These are phyloP conservation scores for Apamea anceps DNA, from an alignment of 2,888 invertebrate genomes.

Conservation along the genomic window DNA sequence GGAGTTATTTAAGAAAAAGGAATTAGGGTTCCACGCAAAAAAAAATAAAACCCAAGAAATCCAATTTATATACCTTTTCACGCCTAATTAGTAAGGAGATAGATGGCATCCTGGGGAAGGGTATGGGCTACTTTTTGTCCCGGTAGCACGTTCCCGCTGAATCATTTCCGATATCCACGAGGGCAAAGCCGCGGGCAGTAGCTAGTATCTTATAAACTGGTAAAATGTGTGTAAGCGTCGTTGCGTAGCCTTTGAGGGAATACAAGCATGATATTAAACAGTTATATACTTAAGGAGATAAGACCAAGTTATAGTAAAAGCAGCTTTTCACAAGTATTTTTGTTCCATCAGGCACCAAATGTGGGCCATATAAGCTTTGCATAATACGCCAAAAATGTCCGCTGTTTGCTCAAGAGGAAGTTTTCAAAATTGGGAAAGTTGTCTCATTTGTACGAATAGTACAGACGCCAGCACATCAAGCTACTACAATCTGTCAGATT, in stretches of 20 bases:
- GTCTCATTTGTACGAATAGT: conserved; percentile 61
- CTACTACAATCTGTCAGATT: too few relatives aligned
- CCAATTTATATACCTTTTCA: too few relatives aligned
- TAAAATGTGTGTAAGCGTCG: not conserved
- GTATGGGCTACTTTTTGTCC: too few relatives aligned
- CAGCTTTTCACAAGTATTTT: conserved; percentile 55
- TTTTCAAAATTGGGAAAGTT: conserved; percentile 68
- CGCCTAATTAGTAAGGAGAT: too few relatives aligned
- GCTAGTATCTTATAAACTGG: not conserved
- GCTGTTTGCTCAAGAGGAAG: conserved; percentile 52
- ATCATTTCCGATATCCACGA: too few relatives aligned
- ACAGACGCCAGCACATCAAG: too few relatives aligned
- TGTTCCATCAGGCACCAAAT: conserved; percentile 62
- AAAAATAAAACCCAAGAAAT: too few relatives aligned
- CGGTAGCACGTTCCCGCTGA: too few relatives aligned
- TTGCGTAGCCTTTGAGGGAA: not conserved
- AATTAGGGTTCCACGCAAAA: too few relatives aligned
- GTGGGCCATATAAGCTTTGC: conserved; percentile 57
- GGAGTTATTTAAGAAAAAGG: too few relatives aligned
- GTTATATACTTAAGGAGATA: conserved; percentile 1
- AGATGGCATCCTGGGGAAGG: too few relatives aligned
- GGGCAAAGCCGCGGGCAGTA: too few relatives aligned
- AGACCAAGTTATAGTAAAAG: conserved; percentile 25
- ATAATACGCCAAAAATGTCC: conserved; percentile 61
- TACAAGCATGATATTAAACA: not conserved